Percentiles rank a stretch among this genome's conserved stretches.
phyloP scores from a whole-genome alignment of 1,140 invertebrate species.

The Magallana gigas region DNA sequence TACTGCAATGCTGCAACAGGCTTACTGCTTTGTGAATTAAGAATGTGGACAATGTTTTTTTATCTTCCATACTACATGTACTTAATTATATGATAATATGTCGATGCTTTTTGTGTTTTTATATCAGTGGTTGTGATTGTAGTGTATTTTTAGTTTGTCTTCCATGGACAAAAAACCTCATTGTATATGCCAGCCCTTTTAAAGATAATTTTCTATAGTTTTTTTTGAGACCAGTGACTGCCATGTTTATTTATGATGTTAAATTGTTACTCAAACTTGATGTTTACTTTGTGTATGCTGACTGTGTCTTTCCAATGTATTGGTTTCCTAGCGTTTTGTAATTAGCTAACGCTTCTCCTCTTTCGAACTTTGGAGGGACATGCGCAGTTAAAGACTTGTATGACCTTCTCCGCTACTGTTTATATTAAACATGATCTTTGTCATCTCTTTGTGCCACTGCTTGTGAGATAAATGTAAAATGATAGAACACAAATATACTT shows the following conservation, averaged over 20 bases:
- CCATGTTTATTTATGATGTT: conserved; percentile 15
- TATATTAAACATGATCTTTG: conserved; percentile 3
- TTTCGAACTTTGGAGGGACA: conserved; percentile 27
- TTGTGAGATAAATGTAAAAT: neutral
- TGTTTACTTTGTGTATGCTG: neutral
- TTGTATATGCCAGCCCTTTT: conserved; percentile 27
- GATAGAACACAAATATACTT: neutral
- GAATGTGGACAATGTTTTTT: neutral
- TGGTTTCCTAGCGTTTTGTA: neutral
- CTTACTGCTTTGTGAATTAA: conserved; percentile 11
- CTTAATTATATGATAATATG: neutral
- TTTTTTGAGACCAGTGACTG: conserved; percentile 8
- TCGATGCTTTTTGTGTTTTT: conserved; percentile 8
- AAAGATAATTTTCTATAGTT: neutral
- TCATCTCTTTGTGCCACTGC: neutral
- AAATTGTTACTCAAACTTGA: neutral
- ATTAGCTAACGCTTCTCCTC: neutral
- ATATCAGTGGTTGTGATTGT: conserved; percentile 13
- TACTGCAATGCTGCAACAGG: conserved; percentile 30
- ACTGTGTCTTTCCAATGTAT: conserved; percentile 8
- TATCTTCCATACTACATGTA: neutral
- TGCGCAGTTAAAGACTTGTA: conserved; percentile 14
- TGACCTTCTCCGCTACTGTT: neutral
- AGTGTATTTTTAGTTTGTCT: conserved; percentile 19
- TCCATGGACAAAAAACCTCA: conserved; percentile 13